phyloP scores from a whole-genome alignment of 2,888 invertebrate species.

The Ormyrus rosae region DNA sequence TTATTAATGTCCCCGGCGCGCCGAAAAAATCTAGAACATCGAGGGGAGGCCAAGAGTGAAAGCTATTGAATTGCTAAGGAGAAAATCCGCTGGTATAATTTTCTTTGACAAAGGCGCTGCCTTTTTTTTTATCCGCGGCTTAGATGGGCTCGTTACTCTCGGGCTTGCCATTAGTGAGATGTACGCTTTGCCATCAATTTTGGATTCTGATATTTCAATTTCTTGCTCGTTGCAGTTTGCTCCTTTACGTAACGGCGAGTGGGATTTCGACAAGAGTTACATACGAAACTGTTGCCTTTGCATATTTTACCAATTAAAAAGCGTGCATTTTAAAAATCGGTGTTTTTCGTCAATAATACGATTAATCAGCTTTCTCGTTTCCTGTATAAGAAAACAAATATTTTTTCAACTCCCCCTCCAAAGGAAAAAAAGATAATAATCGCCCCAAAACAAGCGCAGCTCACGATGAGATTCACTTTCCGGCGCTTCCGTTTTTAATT shows the following conservation, averaged over 20 bases:
- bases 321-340: too few relatives aligned
- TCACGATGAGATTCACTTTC: not conserved
- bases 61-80: conserved; percentile 52
- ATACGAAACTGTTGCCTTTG: too few relatives aligned
- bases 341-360: too few relatives aligned
- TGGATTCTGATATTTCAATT: conserved; percentile 41
- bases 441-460: not conserved
- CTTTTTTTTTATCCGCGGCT: not conserved
- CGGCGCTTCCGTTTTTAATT: conserved; percentile 11
- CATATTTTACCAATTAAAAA: too few relatives aligned
- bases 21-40: conserved; percentile 51
- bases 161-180: conserved; percentile 34
- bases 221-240: not conserved
- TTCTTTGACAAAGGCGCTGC: conserved; percentile 42
- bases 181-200: conserved; percentile 25
- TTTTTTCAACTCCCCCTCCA: not conserved
- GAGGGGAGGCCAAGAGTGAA: conserved; percentile 43
- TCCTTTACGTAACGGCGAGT: not conserved
- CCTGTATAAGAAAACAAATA: too few relatives aligned
- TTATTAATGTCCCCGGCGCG: conserved; percentile 51
- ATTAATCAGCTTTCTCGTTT: too few relatives aligned
- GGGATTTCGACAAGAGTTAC: not conserved
- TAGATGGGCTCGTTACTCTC: not conserved
- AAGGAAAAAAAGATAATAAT: too few relatives aligned
- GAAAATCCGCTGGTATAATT: conserved; percentile 42